Evolutionary conservation across 1,140 invertebrate species (phyloP), one percentile per base, ranked within the genome.

Genomic region (Araneus ventricosus): DNA sequence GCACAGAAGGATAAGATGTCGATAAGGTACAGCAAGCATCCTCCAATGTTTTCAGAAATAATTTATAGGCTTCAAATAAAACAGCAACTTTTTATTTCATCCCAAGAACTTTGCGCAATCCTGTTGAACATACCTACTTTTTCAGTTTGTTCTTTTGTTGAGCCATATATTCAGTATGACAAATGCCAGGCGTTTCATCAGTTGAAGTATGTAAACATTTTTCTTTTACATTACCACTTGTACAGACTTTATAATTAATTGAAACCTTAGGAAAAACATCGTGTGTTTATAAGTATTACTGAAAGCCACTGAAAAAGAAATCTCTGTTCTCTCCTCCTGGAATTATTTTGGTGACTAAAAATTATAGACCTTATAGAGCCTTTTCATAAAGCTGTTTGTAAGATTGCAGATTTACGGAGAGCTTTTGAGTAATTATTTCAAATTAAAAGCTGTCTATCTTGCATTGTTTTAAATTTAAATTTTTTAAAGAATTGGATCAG

Each of bases 71-170:
- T 17, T 20, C 7, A 6, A 41, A 85, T 22, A 75, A 59, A 14
- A 34, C 22, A 7, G 70, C 90, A 67, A 57, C 70, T 20, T 30
- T 94, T 7, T 41, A 88, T 75, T 94, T 94, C 63, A 24, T 94
- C 10, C 85, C 93, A 37, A 95, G 97, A 93, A 97, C 97, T 0
- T 98, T 97, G 98, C 97, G 97, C 88, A 96, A 97, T 93, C 96
- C 98, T 7, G 97, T 94, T 98, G 1, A 98, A 98, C 95, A 95
- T 96, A 39, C 95, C 96, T 75, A 96, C 97, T 95, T 98, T n/a
- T 57, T 70, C 34, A 52, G 75, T 30, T 61, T 92, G 61, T 30
- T 92, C 8, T 67, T 22, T 30, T 92, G n/a, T 45, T 92, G 30
- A 75, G 90, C 59, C 59, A 75, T 34, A 86, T 92, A 20, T 70